These are phyloP conservation scores for Alligator sinensis DNA, from an alignment of 2,113 vertebrate species.

Conservation along the genomic window DNA sequence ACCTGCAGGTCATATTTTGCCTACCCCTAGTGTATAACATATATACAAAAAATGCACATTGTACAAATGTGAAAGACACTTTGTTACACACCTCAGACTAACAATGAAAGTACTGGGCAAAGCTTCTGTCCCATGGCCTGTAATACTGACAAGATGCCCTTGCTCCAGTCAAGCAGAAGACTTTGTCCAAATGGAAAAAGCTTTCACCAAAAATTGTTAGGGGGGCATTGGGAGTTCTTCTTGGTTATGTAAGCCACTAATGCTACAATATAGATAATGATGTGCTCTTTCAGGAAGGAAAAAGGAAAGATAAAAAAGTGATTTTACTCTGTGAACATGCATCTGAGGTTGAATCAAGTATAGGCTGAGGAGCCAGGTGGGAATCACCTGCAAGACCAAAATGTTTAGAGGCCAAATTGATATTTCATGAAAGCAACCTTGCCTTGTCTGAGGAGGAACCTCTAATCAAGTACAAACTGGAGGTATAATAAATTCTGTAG, in stretches of 20 bases:
- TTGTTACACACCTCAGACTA: neutral
- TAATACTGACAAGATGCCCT: neutral
- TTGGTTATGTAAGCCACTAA: rapidly evolving
- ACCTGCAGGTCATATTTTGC: neutral
- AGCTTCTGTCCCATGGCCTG: neutral
- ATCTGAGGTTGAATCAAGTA: too few species aligned
- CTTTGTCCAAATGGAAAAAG: neutral
- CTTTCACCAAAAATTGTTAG: neutral
- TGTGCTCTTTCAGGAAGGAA: too few species aligned
- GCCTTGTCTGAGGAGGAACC: neutral
- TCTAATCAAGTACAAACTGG: neutral
- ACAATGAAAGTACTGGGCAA: neutral
- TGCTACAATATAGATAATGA: neutral
- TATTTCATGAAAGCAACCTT: neutral
- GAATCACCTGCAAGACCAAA: neutral
- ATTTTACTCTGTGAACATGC: too few species aligned
- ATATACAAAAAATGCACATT: neutral
- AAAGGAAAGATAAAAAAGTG: too few species aligned
- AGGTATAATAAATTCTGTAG: neutral
- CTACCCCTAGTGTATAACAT: neutral
- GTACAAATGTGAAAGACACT: neutral
- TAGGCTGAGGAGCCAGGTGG: neutral
- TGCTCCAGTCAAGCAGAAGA: neutral
- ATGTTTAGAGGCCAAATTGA: neutral
- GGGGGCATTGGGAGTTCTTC: neutral